phyloP scores from a whole-genome alignment of 2,797 vertebrate species.

The Tangara arthus region DNA sequence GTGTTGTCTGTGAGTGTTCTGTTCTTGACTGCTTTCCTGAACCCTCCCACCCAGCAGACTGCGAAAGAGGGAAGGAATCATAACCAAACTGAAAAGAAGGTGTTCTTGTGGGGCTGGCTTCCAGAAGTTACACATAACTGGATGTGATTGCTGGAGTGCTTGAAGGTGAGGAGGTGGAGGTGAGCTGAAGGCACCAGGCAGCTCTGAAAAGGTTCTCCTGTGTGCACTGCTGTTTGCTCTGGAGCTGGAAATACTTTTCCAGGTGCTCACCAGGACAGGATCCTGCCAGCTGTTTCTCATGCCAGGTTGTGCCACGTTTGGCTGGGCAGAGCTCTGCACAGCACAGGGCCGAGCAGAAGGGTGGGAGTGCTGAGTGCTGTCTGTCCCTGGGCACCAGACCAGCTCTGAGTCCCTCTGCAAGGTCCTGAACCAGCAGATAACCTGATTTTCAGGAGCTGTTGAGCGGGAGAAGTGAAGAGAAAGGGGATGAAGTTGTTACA shows the following conservation, averaged over 20 bases:
- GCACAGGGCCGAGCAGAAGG: background rate
- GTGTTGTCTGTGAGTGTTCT: background rate
- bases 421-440: background rate
- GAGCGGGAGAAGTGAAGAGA: background rate
- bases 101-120: background rate
- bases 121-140: background rate
- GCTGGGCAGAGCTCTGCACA: background rate
- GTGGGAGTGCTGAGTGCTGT: background rate
- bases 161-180: background rate
- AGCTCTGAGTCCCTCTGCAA: background rate
- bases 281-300: background rate
- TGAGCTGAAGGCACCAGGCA: background rate
- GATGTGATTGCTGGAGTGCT: background rate
- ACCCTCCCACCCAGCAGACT: background rate
- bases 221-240: background rate
- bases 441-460: background rate
- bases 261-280: background rate
- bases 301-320: background rate
- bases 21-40: background rate
- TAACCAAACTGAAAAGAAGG: background rate
- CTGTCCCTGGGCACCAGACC: background rate
- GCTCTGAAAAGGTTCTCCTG: background rate
- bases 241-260: background rate
- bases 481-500: slow-evolving; percentile 23
- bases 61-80: background rate